Evolutionary conservation across 1,140 invertebrate species (phyloP), one percentile per base, ranked within the genome.

Genomic region (Wasmannia auropunctata): DNA sequence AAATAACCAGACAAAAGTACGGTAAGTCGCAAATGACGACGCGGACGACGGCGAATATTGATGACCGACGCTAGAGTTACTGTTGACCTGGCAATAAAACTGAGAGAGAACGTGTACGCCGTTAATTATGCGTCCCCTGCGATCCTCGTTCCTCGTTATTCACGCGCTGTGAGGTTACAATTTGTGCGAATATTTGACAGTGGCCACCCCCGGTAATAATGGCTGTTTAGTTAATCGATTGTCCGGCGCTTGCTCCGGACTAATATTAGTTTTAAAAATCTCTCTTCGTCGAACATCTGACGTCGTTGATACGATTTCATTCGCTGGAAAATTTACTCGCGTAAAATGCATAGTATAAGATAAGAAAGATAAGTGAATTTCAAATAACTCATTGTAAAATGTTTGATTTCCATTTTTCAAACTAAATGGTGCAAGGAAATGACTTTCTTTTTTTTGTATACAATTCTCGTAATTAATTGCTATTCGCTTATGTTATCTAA

Each of bases 181-280:
- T 7, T 69, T 69, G 22, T 54, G 31, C 34, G 46, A 69, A 69
- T 14, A 69, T 80, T 69, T 56, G 16, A 0, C n/a, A 69, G 37
- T 69, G 10, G 11, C 11, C n/a, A 37, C 8, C 16, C n/a, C 62
- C n/a, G 14, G 11, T 69, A 69, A 80, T 80, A 69, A 69, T 56
- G 49, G 10, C 69, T 69, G 34, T 70, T 81, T 70, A 81, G 34
- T 70, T 81, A 81, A 81, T 56, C 63, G 63, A 81, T 54, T 54
- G 14, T 5, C 14, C 11, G n/a, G n/a, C n/a, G 11, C 34, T 51
- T 51, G 46, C 14, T 22, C 5, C 19, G 19, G 25, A 56, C 16
- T 69, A 40, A 69, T 43, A 81, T 70, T 51, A 25, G 14, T 69
- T 81, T 11, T 28, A 54, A 70, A 70, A 43, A 54, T 70, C 43